Conservation (phyloP, 2,113 vertebrate species). For the Todiramphus saurophagus region DNA sequence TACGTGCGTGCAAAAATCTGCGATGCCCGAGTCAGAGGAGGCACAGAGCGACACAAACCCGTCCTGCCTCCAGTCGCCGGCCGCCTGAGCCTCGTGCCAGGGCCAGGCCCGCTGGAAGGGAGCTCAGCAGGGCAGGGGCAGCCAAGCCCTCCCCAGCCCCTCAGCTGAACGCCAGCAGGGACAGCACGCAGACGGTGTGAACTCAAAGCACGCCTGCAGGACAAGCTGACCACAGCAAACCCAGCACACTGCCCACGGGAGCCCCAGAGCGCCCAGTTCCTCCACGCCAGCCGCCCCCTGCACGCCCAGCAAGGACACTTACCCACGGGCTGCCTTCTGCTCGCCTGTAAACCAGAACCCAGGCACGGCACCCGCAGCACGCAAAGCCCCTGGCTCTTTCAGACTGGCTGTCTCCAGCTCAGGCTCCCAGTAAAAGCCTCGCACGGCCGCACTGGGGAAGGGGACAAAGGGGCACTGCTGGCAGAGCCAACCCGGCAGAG, state of each 20-base stretch:
- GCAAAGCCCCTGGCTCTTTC: neutral
- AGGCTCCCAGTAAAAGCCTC: neutral
- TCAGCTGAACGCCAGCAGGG: neutral
- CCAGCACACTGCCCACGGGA: accelerated
- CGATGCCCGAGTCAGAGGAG: accelerated
- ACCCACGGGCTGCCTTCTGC: neutral
- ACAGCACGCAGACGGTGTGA: neutral
- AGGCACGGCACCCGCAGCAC: neutral
- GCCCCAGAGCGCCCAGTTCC: neutral
- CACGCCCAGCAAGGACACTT: neutral
- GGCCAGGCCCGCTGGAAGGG: neutral
- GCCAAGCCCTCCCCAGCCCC: neutral
- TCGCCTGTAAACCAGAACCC: neutral
- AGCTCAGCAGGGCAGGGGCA: neutral
- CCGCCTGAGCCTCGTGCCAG: accelerated
- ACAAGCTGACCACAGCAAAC: accelerated
- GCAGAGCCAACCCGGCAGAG: neutral
- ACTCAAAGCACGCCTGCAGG: neutral
- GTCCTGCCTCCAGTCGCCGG: neutral
- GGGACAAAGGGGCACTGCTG: neutral
- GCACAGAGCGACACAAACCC: accelerated
- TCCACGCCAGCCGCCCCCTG: accelerated
- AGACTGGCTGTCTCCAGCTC: neutral
- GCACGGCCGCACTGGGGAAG: neutral
- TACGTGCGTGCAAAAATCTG: accelerated